phyloP scores from a whole-genome alignment of 2,888 invertebrate species.

The Eucera pruinosa region DNA sequence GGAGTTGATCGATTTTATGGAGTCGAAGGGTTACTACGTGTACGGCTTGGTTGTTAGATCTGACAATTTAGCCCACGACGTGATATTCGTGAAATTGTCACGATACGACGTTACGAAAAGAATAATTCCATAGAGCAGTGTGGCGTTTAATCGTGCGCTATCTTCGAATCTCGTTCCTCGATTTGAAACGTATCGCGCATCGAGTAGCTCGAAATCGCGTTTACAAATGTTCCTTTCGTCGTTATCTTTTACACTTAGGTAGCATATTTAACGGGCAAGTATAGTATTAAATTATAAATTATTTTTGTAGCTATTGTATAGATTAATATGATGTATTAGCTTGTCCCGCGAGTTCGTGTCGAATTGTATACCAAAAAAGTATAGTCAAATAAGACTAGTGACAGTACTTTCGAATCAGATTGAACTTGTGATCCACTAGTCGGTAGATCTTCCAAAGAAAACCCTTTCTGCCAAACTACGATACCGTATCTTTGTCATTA shows the following conservation, averaged over 20 bases:
- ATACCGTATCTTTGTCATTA: too few species aligned
- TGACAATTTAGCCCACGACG: slow-evolving; percentile 85
- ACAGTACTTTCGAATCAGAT: too few species aligned
- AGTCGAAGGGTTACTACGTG: slow-evolving; percentile 82
- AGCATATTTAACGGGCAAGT: neutral
- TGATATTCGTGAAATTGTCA: slow-evolving; percentile 85
- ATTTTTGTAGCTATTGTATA: neutral
- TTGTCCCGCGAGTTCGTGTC: too few species aligned
- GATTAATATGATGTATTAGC: neutral
- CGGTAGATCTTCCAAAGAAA: too few species aligned
- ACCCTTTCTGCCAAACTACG: too few species aligned
- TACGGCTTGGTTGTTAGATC: slow-evolving; percentile 82
- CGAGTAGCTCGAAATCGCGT: neutral
- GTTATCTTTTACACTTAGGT: neutral
- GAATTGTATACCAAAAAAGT: too few species aligned
- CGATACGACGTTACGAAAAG: neutral
- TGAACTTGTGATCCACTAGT: too few species aligned
- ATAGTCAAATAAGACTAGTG: too few species aligned
- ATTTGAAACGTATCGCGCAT: neutral
- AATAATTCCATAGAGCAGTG: neutral
- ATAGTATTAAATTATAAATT: neutral
- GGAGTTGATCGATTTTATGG: slow-evolving; percentile 82
- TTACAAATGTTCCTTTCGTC: neutral
- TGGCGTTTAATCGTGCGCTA: neutral
- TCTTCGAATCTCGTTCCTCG: neutral